phyloP scores from a whole-genome alignment of 2,888 invertebrate genomes.

The Tipula vernalis region DNA sequence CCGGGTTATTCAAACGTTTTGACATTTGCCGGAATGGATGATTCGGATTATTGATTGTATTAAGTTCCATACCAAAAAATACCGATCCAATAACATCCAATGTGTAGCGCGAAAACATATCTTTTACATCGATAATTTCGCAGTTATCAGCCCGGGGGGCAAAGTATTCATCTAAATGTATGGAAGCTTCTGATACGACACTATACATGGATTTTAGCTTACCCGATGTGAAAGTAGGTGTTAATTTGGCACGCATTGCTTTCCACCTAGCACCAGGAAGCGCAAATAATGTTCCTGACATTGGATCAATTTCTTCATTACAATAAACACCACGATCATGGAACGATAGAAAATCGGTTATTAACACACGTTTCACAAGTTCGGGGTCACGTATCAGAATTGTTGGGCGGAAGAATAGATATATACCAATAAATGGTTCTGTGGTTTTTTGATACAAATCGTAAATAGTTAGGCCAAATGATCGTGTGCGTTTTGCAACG shows the following conservation, averaged over 20 bases:
- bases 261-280: slow-evolving; percentile 48
- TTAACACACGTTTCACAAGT: slow-evolving; percentile 45
- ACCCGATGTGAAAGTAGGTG: slow-evolving; percentile 53
- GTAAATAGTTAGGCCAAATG: slow-evolving; percentile 47
- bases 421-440: slow-evolving; percentile 42
- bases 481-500: slow-evolving; percentile 41
- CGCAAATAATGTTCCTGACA: slow-evolving; percentile 47
- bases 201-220: slow-evolving; percentile 53
- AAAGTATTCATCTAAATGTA: slow-evolving; percentile 38
- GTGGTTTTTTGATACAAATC: slow-evolving; percentile 40
- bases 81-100: slow-evolving; percentile 37
- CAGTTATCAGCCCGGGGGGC: slow-evolving; percentile 26
- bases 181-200: slow-evolving; percentile 43
- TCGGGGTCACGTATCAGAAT: slow-evolving; percentile 48
- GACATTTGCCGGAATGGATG: slow-evolving; percentile 29
- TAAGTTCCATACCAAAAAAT: slow-evolving; percentile 36
- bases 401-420: slow-evolving; percentile 47
- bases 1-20: slow-evolving; percentile 15
- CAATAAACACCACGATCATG: slow-evolving; percentile 50
- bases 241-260: slow-evolving; percentile 45
- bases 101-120: slow-evolving; percentile 25
- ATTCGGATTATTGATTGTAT: slow-evolving; percentile 31
- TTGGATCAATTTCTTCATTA: slow-evolving; percentile 46
- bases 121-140: slow-evolving; percentile 37
- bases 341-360: slow-evolving; percentile 50